phyloP scores from a whole-genome alignment of 2,797 vertebrate genomes.

The Mastacembelus armatus region DNA sequence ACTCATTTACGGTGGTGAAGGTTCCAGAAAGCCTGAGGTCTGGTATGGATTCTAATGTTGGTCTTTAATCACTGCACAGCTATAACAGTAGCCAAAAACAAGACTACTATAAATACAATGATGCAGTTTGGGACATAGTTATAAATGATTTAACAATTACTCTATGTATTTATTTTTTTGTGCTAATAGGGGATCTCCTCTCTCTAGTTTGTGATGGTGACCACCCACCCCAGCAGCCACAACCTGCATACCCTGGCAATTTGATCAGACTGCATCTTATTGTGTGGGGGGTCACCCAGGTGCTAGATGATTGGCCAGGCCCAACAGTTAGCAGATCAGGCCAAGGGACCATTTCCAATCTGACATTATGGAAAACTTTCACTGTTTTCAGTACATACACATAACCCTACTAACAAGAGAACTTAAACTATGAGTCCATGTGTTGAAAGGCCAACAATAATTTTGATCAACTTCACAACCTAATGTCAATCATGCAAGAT shows the following conservation, averaged over 20 bases:
- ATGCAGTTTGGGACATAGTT: constrained; percentile 53
- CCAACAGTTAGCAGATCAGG: constrained; percentile 44
- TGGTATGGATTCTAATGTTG: constrained; percentile 76
- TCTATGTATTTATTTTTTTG: constrained; percentile 38
- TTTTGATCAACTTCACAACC: not conserved
- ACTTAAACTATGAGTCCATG: not conserved
- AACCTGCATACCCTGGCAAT: constrained; percentile 43
- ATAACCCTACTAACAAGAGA: not conserved
- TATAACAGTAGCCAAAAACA: constrained; percentile 66
- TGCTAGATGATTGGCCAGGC: constrained; percentile 39
- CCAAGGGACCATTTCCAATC: constrained; percentile 46
- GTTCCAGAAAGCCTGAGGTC: constrained; percentile 81
- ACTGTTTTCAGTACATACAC: constrained; percentile 9
- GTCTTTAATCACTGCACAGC: constrained; percentile 78
- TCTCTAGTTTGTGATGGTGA: constrained; percentile 43
- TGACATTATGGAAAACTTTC: constrained; percentile 18
- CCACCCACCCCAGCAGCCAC: constrained; percentile 51
- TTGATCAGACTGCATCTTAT: constrained; percentile 27
- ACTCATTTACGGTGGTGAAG: constrained; percentile 68
- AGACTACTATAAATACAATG: constrained; percentile 58
- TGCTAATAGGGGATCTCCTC: constrained; percentile 55
- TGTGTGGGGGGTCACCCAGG: constrained; percentile 45
- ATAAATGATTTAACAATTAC: constrained; percentile 55
- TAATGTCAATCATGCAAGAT: too few species aligned
- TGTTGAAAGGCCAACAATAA: not conserved